Evolutionary conservation across 2,113 vertebrate genomes (phyloP).

Genomic region (Turnix velox): DNA sequence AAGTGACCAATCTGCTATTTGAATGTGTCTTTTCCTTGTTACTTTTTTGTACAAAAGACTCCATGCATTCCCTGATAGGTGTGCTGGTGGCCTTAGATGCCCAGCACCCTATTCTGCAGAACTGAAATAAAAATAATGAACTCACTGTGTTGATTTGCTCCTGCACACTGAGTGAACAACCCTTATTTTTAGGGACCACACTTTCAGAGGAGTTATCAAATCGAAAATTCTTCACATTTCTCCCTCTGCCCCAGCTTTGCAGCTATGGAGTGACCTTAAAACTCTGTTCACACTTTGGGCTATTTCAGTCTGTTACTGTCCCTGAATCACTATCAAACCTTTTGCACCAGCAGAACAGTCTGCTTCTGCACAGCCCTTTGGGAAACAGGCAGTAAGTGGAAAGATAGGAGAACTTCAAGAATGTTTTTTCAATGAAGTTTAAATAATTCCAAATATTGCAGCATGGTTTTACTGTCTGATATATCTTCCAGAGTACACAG

Average conservation of each 20-base stretch:
- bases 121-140: not conserved
- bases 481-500: no score
- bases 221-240: not conserved
- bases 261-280: constrained; percentile 28
- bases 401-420: not conserved
- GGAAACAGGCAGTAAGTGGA: not conserved
- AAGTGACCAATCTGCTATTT: not conserved
- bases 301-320: constrained; percentile 39
- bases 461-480: no score
- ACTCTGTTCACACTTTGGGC: not conserved
- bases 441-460: not conserved
- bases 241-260: not conserved
- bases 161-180: not conserved
- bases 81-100: not conserved
- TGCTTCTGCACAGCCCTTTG: not conserved
- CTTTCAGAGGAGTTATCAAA: not conserved
- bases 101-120: not conserved
- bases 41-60: not conserved
- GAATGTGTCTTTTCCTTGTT: not conserved
- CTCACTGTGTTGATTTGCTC: not conserved
- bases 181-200: not conserved
- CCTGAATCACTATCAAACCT: constrained; percentile 14
- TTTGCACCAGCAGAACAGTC: not conserved
- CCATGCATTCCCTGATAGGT: not conserved
- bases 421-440: not conserved